Conservation (phyloP, 2,888 invertebrate species). For the Ophion ellenae region DNA sequence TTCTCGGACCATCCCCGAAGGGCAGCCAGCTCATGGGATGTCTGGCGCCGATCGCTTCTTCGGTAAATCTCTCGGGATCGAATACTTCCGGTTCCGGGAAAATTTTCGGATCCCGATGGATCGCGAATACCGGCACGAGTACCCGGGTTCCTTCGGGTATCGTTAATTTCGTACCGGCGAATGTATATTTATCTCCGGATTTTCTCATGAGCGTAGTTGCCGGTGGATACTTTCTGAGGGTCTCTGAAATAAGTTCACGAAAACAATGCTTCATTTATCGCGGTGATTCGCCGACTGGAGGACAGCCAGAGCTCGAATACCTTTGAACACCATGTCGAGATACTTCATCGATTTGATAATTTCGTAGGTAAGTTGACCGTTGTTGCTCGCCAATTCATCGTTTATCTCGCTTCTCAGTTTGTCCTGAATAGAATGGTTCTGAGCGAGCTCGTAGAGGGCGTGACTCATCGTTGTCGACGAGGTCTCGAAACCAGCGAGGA, state of each 20-base stretch:
- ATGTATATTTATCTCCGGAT: conserved; percentile 72
- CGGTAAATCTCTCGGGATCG: conserved; percentile 77
- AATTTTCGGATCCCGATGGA: conserved; percentile 65
- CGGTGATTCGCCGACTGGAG: too few species aligned
- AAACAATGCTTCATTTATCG: neutral
- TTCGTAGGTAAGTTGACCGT: conserved; percentile 80
- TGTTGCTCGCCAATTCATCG: conserved; percentile 71
- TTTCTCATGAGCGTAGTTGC: conserved; percentile 77
- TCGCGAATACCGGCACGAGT: conserved; percentile 63
- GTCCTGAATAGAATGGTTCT: conserved; percentile 82
- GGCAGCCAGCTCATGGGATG: conserved; percentile 75
- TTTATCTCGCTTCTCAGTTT: conserved; percentile 80
- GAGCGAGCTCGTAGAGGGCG: conserved; percentile 82
- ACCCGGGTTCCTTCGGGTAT: conserved; percentile 59
- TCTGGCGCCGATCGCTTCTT: conserved; percentile 68
- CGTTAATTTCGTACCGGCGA: conserved; percentile 60
- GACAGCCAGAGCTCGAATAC: conserved; percentile 45
- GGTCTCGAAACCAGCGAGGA: conserved; percentile 77
- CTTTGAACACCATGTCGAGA: conserved; percentile 79
- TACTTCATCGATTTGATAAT: conserved; percentile 80
- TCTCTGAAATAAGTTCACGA: conserved; percentile 76
- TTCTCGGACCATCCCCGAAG: conserved; percentile 80
- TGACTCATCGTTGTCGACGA: conserved; percentile 83
- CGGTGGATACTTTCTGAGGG: conserved; percentile 83
- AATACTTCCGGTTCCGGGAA: conserved; percentile 75